Conservation (phyloP, 1,140 invertebrate genomes). For the Bombus polaris region DNA sequence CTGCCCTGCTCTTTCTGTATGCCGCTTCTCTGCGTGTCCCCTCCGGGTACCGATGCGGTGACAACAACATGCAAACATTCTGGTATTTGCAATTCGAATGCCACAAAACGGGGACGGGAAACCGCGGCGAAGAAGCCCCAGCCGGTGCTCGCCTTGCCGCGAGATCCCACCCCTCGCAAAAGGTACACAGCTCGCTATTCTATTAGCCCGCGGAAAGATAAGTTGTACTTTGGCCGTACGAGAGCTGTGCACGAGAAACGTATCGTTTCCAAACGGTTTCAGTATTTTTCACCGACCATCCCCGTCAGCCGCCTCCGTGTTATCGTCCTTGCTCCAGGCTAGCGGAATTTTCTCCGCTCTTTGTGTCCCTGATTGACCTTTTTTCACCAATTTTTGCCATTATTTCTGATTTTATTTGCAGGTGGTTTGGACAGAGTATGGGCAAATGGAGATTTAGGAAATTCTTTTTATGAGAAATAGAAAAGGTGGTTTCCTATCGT, state of each 20-base stretch:
- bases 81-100: constrained; percentile 83
- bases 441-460: neutral
- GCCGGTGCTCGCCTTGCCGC: constrained; percentile 36
- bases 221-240: constrained; percentile 35
- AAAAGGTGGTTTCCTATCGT: neutral
- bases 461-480: neutral
- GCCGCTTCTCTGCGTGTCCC: constrained; percentile 47
- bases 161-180: constrained; percentile 8
- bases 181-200: constrained; percentile 53
- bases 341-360: neutral
- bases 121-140: constrained; percentile 60
- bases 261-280: constrained; percentile 4
- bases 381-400: neutral
- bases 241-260: neutral
- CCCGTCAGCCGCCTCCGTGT: neutral
- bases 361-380: neutral
- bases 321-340: neutral
- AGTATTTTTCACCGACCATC: neutral
- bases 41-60: constrained; percentile 77
- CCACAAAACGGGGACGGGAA: constrained; percentile 74
- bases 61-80: constrained; percentile 83
- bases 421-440: accelerated
- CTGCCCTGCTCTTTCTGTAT: constrained; percentile 13
- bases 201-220: constrained; percentile 63
- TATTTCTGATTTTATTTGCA: neutral